These are phyloP conservation scores for Crypturellus tataupa DNA, from an alignment of 2,797 vertebrate species.

Conservation along the genomic window DNA sequence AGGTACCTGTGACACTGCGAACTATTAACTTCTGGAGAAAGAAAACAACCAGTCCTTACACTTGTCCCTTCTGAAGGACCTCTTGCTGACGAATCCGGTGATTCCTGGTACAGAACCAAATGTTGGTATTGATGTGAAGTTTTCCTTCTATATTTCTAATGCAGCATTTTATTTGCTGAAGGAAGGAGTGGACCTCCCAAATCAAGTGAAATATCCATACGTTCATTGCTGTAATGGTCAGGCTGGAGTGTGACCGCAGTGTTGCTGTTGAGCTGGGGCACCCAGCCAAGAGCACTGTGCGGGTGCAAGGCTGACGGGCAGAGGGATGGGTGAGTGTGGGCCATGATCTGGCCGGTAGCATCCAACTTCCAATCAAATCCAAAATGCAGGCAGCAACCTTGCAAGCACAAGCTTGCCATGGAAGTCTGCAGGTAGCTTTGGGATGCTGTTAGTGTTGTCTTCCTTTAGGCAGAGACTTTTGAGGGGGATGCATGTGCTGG, in stretches of 20 bases:
- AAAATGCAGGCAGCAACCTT: neutral
- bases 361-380: neutral
- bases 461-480: neutral
- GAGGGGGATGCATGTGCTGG: neutral
- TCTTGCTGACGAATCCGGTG: neutral
- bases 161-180: neutral
- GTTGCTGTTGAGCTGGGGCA: neutral
- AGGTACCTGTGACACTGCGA: neutral
- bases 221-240: neutral
- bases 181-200: neutral
- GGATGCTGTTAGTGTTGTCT: neutral
- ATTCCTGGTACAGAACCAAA: accelerated
- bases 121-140: neutral
- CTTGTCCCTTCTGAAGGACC: neutral
- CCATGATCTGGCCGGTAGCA: neutral
- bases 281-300: accelerated
- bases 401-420: neutral
- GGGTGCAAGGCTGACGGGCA: neutral
- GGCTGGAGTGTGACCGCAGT: accelerated
- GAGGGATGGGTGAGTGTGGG: accelerated
- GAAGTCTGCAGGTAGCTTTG: neutral
- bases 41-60: neutral
- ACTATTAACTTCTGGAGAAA: neutral
- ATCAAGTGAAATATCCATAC: accelerated
- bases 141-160: neutral